Evolutionary conservation across 2,888 invertebrate genomes (phyloP).

Genomic region (Prostheceraeus crozeri): DNA sequence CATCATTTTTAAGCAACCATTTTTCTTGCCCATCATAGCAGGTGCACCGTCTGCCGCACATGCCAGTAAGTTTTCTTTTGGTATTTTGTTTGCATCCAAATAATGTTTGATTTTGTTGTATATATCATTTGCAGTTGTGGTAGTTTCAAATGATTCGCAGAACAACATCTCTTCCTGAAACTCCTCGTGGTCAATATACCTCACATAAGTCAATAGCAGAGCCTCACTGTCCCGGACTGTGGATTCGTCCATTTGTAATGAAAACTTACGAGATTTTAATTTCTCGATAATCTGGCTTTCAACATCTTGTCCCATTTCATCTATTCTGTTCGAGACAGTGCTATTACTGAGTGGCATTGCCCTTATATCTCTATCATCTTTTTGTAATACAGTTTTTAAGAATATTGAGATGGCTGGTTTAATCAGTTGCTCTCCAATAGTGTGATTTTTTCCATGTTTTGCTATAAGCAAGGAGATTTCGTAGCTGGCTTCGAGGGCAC

Average conservation of each 20-base stretch:
- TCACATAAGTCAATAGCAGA: background rate
- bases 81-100: slow-evolving; percentile 12
- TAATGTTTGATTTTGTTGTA: slow-evolving; percentile 19
- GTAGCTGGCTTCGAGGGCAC: slow-evolving; percentile 2
- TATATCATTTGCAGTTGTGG: background rate
- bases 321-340: slow-evolving; percentile 35
- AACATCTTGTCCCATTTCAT: slow-evolving; percentile 36
- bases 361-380: slow-evolving; percentile 30
- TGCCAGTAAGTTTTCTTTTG: background rate
- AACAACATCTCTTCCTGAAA: slow-evolving; percentile 32
- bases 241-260: slow-evolving; percentile 38
- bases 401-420: slow-evolving; percentile 1
- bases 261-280: slow-evolving; percentile 34
- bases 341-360: slow-evolving; percentile 35
- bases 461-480: background rate
- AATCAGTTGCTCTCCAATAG: background rate
- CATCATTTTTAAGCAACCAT: slow-evolving; percentile 38
- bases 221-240: slow-evolving; percentile 20
- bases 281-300: slow-evolving; percentile 37
- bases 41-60: slow-evolving; percentile 24
- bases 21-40: slow-evolving; percentile 32
- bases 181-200: slow-evolving; percentile 23
- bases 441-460: slow-evolving; percentile 6
- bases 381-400: background rate
- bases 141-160: slow-evolving; percentile 35